Evolutionary conservation across 2,888 invertebrate genomes (phyloP).

Genomic region (Brachypalpus laphriformis): DNA sequence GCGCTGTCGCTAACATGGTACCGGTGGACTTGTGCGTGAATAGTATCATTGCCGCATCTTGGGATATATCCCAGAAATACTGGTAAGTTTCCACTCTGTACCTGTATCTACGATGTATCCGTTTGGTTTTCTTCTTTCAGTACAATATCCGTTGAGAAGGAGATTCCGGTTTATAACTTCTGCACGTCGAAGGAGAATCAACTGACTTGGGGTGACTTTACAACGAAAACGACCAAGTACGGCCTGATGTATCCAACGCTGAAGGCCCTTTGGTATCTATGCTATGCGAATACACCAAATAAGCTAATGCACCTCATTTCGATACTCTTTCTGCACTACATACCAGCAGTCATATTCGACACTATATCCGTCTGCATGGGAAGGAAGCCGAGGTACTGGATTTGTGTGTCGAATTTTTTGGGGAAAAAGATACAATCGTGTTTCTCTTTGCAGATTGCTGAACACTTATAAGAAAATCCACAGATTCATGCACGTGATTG

Average conservation of each 20-base stretch:
- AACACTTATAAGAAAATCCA: conserved; percentile 90
- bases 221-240: conserved; percentile 85
- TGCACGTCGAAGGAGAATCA: conserved; percentile 93
- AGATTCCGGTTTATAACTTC: conserved; percentile 92
- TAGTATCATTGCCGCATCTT: conserved; percentile 90
- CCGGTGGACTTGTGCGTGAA: conserved; percentile 91
- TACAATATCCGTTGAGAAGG: conserved; percentile 77
- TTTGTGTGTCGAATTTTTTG: no score
- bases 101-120: no score
- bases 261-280: conserved; percentile 88
- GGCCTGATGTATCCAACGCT: conserved; percentile 85
- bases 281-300: conserved; percentile 85
- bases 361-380: conserved; percentile 84
- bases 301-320: conserved; percentile 84
- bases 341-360: conserved; percentile 87
- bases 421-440: no score
- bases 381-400: conserved; percentile 86
- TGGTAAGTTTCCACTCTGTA: no score
- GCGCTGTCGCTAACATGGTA: conserved; percentile 90
- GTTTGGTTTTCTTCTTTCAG: conserved; percentile 39
- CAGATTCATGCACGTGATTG: conserved; percentile 88
- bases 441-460: no score
- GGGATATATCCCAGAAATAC: conserved; percentile 86
- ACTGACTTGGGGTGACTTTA: conserved; percentile 89
- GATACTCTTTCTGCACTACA: conserved; percentile 86